phyloP scores from a whole-genome alignment of 2,797 vertebrate species.

The Mus minutoides region DNA sequence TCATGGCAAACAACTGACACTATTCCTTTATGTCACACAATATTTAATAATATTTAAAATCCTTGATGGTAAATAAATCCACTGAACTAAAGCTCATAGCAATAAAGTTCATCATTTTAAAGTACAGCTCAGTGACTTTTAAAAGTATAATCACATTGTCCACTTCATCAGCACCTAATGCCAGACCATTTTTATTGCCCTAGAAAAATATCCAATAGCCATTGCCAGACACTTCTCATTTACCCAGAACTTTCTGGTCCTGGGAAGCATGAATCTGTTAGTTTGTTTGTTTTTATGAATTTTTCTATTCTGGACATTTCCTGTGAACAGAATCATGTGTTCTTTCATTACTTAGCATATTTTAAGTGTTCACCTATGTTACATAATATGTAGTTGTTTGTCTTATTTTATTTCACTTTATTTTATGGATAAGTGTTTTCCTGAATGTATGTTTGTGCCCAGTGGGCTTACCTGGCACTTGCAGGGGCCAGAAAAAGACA shows the following conservation, averaged over 20 bases:
- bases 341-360: not conserved
- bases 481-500: not conserved
- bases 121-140: not conserved
- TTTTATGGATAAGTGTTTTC: not conserved
- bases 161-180: not conserved
- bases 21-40: not conserved
- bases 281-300: not conserved
- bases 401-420: not conserved
- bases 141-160: not conserved
- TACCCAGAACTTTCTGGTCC: not conserved
- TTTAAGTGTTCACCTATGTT: not conserved
- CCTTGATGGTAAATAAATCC: not conserved
- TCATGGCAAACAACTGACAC: not conserved
- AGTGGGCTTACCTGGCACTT: too few species aligned
- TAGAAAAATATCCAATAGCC: not conserved
- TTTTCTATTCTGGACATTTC: not conserved
- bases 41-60: constrained; percentile 42
- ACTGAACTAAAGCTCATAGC: not conserved
- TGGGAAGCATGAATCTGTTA: not conserved
- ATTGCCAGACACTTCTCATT: not conserved
- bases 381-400: not conserved
- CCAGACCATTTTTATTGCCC: not conserved
- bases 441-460: not conserved
- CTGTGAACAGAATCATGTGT: not conserved
- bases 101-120: not conserved